Conservation (phyloP, 2,113 vertebrate genomes). For the Tachysurus fulvidraco region DNA sequence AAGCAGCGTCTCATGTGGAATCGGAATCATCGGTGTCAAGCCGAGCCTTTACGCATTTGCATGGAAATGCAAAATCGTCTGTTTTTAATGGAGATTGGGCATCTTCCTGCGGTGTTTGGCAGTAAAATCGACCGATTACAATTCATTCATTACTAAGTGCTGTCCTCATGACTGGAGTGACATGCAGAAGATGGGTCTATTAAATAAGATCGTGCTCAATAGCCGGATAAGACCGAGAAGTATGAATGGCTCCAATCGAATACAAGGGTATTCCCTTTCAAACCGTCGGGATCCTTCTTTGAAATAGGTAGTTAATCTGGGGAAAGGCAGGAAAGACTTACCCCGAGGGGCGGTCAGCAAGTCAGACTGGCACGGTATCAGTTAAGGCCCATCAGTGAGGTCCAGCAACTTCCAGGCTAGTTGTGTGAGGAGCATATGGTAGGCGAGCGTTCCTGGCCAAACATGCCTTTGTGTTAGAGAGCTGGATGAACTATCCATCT, state of each 20-base stretch:
- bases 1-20: slow-evolving; percentile 1
- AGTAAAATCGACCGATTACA: slow-evolving; percentile 6
- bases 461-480: not conserved
- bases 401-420: slow-evolving; percentile 28
- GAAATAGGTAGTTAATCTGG: slow-evolving; percentile 51
- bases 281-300: slow-evolving; percentile 43
- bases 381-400: slow-evolving; percentile 27
- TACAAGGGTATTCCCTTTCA: slow-evolving; percentile 44
- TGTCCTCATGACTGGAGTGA: slow-evolving; percentile 33
- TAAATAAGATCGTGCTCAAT: slow-evolving; percentile 40
- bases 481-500: slow-evolving; percentile 31
- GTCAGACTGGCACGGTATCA: slow-evolving; percentile 42
- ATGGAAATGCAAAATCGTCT: slow-evolving; percentile 18
- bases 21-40: not conserved
- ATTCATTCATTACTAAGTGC: slow-evolving; percentile 36
- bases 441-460: not conserved
- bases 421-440: slow-evolving; percentile 21
- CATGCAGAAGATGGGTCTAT: slow-evolving; percentile 42
- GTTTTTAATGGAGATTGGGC: not conserved
- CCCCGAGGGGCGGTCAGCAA: slow-evolving; percentile 31
- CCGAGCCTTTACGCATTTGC: slow-evolving; percentile 22
- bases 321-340: slow-evolving; percentile 36
- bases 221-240: slow-evolving; percentile 37
- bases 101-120: slow-evolving; percentile 23
- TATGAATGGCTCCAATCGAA: slow-evolving; percentile 47